These are phyloP conservation scores for Anseranas semipalmata DNA, from an alignment of 2,113 vertebrate genomes.

Conservation along the genomic window DNA sequence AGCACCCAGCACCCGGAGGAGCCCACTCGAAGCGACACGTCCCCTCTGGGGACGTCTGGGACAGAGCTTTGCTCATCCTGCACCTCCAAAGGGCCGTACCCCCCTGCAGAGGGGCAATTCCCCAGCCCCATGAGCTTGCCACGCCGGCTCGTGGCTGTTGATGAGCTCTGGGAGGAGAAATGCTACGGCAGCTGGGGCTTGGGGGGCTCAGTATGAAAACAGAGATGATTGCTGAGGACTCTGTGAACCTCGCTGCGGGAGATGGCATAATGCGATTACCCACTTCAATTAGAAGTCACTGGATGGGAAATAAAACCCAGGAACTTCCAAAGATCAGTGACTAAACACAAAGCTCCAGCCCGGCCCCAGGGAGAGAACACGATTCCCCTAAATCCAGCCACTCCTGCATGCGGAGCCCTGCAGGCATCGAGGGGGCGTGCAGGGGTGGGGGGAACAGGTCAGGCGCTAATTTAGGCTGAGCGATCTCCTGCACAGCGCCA, in stretches of 20 bases:
- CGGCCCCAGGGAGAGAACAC: background rate
- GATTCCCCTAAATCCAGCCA: background rate
- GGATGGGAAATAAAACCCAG: background rate
- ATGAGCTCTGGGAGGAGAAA: background rate
- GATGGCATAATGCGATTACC: background rate
- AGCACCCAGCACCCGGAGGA: background rate
- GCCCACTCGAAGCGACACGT: accelerated
- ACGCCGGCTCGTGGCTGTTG: background rate
- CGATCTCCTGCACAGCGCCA: background rate
- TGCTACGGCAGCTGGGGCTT: background rate
- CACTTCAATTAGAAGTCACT: background rate
- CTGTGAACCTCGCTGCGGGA: background rate
- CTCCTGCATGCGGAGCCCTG: background rate
- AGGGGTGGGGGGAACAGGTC: background rate
- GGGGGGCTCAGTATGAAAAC: background rate
- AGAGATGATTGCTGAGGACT: background rate
- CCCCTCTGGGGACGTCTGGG: background rate
- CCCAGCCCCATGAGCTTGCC: accelerated
- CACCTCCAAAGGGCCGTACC: background rate
- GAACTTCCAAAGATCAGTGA: conserved; percentile 16
- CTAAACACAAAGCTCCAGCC: background rate
- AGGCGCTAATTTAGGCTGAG: background rate
- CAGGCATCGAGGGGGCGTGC: accelerated
- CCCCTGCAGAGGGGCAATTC: background rate
- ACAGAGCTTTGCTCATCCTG: background rate